phyloP scores from a whole-genome alignment of 2,888 invertebrate genomes.

The Lycophotia porphyrea region DNA sequence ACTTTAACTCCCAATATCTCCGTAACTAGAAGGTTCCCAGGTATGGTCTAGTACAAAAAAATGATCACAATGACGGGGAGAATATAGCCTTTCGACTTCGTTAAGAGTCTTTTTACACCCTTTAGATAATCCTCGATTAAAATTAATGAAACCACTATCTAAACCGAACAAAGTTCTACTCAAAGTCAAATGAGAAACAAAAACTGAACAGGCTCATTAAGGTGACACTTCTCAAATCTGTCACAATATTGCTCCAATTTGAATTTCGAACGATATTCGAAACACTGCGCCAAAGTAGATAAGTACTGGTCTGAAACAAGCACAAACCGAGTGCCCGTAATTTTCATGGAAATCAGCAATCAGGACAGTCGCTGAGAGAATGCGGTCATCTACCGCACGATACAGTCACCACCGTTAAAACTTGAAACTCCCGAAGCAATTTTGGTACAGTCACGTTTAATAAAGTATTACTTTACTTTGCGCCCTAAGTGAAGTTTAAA shows the following conservation, averaged over 20 bases:
- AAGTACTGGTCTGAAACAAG: slow-evolving; percentile 28
- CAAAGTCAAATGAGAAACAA: background rate
- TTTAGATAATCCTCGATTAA: no score
- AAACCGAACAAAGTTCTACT: background rate
- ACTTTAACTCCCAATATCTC: no score
- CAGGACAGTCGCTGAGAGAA: slow-evolving; percentile 41
- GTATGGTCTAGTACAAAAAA: no score
- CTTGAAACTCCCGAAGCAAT: slow-evolving; percentile 59
- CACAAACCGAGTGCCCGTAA: slow-evolving; percentile 16
- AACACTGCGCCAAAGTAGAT: slow-evolving; percentile 14
- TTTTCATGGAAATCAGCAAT: slow-evolving; percentile 56
- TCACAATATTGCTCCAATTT: background rate
- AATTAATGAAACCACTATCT: background rate
- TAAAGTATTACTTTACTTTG: slow-evolving; percentile 69
- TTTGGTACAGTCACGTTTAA: slow-evolving; percentile 65
- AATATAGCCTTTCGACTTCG: no score
- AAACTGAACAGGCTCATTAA: background rate
- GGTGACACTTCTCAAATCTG: background rate
- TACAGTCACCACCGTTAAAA: slow-evolving; percentile 60
- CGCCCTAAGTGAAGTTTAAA: slow-evolving; percentile 69
- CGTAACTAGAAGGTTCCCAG: no score
- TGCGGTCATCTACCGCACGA: slow-evolving; percentile 48
- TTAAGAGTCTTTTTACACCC: no score
- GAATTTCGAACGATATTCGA: slow-evolving; percentile 15
- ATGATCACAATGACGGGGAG: no score